These are phyloP conservation scores for Betta splendens DNA, from an alignment of 2,797 vertebrate species.

Conservation along the genomic window DNA sequence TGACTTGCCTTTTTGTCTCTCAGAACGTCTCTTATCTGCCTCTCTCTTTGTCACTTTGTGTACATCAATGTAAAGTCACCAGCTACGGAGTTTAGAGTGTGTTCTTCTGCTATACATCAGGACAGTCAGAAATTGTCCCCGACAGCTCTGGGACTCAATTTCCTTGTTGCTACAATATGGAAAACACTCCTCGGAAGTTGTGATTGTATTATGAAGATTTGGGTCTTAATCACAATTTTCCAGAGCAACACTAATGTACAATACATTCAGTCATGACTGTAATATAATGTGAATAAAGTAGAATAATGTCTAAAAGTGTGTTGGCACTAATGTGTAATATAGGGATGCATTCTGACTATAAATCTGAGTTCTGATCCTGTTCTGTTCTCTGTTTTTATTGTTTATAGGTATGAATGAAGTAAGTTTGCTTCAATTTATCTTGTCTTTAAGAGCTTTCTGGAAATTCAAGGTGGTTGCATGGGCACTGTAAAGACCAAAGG, in stretches of 20 bases:
- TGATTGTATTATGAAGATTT: slow-evolving; percentile 37
- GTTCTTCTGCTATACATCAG: slow-evolving; percentile 31
- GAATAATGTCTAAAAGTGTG: slow-evolving; percentile 51
- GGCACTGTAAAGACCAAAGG: slow-evolving; percentile 57
- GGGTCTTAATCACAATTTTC: slow-evolving; percentile 36
- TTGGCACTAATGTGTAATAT: slow-evolving; percentile 52
- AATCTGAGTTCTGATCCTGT: slow-evolving; percentile 64
- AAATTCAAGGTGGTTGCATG: slow-evolving; percentile 73
- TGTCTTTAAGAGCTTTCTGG: slow-evolving; percentile 56
- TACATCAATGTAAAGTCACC: slow-evolving; percentile 47
- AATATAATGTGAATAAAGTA: slow-evolving; percentile 75
- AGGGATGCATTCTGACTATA: slow-evolving; percentile 37
- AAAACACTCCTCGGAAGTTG: slow-evolving; percentile 23
- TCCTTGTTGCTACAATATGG: slow-evolving; percentile 39
- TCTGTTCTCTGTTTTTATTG: slow-evolving; percentile 69
- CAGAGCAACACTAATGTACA: slow-evolving; percentile 15
- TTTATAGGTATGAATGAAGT: slow-evolving; percentile 87
- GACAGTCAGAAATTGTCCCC: slow-evolving; percentile 32
- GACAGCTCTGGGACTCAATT: slow-evolving; percentile 32
- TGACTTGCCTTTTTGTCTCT: slow-evolving; percentile 45
- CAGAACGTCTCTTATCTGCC: slow-evolving; percentile 48
- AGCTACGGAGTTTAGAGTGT: slow-evolving; percentile 27
- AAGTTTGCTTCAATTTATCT: slow-evolving; percentile 76
- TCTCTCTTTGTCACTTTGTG: slow-evolving; percentile 51
- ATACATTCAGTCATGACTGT: slow-evolving; percentile 50